Conservation (phyloP, 2,888 invertebrate genomes). For the Patella ulyssiponensis region DNA sequence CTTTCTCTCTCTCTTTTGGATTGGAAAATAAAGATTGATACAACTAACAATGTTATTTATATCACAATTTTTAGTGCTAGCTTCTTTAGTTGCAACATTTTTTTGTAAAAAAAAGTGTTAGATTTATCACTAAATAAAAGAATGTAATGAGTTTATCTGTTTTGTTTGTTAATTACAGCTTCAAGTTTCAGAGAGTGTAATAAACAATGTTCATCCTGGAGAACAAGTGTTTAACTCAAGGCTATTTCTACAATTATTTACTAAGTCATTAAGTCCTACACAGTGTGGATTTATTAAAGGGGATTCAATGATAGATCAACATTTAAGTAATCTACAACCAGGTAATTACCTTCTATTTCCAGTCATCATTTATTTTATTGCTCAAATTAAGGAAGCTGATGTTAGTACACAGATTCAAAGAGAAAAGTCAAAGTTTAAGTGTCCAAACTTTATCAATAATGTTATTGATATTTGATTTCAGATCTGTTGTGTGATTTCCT, state of each 20-base stretch:
- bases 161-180: conserved; percentile 35
- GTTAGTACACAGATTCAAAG: background rate
- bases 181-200: conserved; percentile 34
- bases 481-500: conserved; percentile 41
- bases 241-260: conserved; percentile 39
- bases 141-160: background rate
- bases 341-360: conserved; percentile 24
- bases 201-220: conserved; percentile 47
- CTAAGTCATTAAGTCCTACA: conserved; percentile 33
- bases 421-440: too few relatives aligned
- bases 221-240: conserved; percentile 38
- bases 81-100: too few relatives aligned
- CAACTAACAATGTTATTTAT: too few relatives aligned
- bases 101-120: too few relatives aligned
- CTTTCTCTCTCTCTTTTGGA: too few relatives aligned
- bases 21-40: too few relatives aligned
- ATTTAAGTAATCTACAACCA: conserved; percentile 36
- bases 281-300: conserved; percentile 48
- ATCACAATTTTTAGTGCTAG: too few relatives aligned
- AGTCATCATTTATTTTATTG: background rate
- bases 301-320: conserved; percentile 37
- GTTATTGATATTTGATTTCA: conserved; percentile 32
- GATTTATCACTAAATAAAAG: too few relatives aligned
- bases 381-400: background rate
- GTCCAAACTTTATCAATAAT: background rate